Base-by-base conservation (phyloP, 2,113 vertebrate genomes). In the Xyliphius kryptos region DNA sequence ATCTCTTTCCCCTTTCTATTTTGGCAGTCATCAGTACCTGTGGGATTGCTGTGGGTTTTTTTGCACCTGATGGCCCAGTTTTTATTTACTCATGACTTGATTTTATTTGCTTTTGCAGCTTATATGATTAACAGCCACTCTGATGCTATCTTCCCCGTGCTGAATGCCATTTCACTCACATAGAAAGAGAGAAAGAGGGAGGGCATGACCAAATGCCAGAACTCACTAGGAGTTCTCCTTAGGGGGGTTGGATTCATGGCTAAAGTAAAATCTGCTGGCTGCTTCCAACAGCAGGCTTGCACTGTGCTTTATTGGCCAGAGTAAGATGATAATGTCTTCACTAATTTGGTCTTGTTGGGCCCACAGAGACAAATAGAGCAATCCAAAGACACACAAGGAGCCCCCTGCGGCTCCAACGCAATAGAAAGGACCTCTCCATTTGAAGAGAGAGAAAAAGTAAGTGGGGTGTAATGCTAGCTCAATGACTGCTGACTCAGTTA, bases 211-310 rank as follows among this genome's bases (percentile, higher is more conserved):
- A 26, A 46, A 47, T 56, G 52, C 56, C 56, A 59, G 56, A 52
- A 40, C 65, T 53, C 38, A 52, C 56, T 60, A 46, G 49, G 65
- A 60, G 65, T 59, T 67, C 44, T 67, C 65, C 65, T 40, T n/a
- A 22, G 38, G 56, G 63, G 65, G 19, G 52, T 59, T 67, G 40
- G 49, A 44, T 13, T 67, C 17, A 60, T 67, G 56, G 48, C 14
- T 51, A 26, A 52, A 60, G 65, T 60, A 50, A 67, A 67, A 59
- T 59, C 47, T 51, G n/a, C 56, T 67, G 56, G 38, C 40, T 67
- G 41, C 53, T 56, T 52, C 54, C 54, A 57, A 57, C 46, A 69
- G 46, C 15, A 7, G 57, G 9, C 44, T 53, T 58, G 21, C 22
- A 12, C 63, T 58, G 63, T 37, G 40, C 63, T 62, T 67, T 58